Evolutionary conservation across 2,797 vertebrate species (phyloP).

Genomic region (Acanthornis magna): DNA sequence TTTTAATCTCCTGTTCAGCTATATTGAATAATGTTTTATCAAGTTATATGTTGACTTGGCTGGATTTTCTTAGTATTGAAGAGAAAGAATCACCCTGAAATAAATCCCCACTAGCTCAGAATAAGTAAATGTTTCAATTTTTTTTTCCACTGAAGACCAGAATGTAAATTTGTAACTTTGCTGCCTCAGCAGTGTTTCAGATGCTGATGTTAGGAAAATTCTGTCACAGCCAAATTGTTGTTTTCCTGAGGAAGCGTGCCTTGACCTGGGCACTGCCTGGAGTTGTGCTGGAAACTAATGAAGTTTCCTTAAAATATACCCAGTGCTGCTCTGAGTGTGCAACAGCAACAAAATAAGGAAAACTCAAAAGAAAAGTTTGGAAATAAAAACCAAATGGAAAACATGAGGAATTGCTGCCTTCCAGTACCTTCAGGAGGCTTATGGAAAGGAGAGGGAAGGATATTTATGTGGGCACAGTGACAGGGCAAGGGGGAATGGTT

Average conservation of each 20-base stretch:
- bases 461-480: background rate
- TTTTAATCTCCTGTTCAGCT: background rate
- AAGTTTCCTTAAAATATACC: background rate
- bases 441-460: background rate
- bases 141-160: background rate
- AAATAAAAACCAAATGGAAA: background rate
- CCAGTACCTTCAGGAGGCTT: background rate
- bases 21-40: background rate
- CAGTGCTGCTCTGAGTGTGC: background rate
- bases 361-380: background rate
- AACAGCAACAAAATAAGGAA: background rate
- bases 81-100: background rate
- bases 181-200: constrained; percentile 32
- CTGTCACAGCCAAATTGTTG: background rate
- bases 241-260: constrained; percentile 32
- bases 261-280: background rate
- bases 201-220: constrained; percentile 35
- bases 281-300: background rate
- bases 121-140: background rate
- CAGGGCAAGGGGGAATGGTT: background rate
- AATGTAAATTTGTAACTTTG: constrained; percentile 32
- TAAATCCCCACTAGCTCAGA: background rate
- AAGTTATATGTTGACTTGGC: background rate
- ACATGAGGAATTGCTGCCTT: background rate
- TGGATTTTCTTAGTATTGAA: background rate